Conservation (phyloP, 2,888 invertebrate species). For the Noctua janthe region DNA sequence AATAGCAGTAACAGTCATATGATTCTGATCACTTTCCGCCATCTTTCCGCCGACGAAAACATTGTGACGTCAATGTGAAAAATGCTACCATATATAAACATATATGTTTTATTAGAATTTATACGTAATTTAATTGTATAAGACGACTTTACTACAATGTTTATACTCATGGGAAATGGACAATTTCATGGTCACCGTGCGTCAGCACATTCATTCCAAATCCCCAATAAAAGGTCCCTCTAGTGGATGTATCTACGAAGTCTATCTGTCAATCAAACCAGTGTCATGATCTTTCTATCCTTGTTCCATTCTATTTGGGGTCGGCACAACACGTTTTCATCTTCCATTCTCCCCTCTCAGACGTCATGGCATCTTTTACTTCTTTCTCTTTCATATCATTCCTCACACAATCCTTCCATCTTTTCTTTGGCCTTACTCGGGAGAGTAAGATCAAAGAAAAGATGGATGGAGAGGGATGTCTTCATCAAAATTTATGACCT, state of each 20-base stretch:
- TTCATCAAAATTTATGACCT: too few species aligned
- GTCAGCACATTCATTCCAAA: neutral
- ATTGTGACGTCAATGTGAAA: constrained; percentile 44
- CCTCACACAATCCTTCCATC: too few species aligned
- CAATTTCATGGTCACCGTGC: neutral
- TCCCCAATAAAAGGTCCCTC: too few species aligned
- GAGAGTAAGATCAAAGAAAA: too few species aligned
- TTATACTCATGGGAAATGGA: neutral
- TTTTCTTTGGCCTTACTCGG: too few species aligned
- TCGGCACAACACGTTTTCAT: too few species aligned
- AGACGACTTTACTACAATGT: neutral
- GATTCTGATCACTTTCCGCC: constrained; percentile 36
- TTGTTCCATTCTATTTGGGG: too few species aligned
- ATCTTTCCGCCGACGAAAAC: constrained; percentile 11
- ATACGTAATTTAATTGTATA: neutral
- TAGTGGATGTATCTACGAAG: neutral
- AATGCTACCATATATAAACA: constrained; percentile 11
- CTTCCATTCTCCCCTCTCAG: too few species aligned
- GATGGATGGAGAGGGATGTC: too few species aligned
- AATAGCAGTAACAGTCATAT: constrained; percentile 53
- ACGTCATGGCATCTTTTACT: too few species aligned
- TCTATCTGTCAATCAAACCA: neutral
- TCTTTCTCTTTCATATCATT: too few species aligned
- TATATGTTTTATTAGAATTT: neutral
- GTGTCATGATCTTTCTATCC: too few species aligned